Evolutionary conservation across 2,888 invertebrate species (phyloP).

Genomic region (Drosophila rellima): DNA sequence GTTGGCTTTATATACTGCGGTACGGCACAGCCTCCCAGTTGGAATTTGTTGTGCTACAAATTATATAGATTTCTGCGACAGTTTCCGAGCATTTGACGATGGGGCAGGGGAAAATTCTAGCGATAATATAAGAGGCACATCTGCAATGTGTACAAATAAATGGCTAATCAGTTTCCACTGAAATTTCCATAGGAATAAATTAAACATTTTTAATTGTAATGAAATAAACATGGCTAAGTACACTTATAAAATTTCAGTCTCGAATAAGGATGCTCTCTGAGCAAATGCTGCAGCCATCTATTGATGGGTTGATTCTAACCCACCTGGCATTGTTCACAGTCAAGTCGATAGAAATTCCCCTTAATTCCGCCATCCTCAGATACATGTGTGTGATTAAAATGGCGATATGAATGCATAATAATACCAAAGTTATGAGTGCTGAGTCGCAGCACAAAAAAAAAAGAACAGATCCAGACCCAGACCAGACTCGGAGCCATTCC

Average conservation of each 20-base stretch:
- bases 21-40: conserved; percentile 45
- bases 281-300: conserved; percentile 34
- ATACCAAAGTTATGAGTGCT: conserved; percentile 71
- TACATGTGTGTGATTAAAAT: conserved; percentile 75
- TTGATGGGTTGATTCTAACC: conserved; percentile 4
- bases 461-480: conserved; percentile 8
- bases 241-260: neutral
- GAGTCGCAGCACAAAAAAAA: conserved; percentile 23
- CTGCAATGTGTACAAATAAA: conserved; percentile 3
- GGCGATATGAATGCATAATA: conserved; percentile 81
- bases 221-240: neutral
- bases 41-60: conserved; percentile 73
- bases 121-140: neutral
- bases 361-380: conserved; percentile 58
- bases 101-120: neutral
- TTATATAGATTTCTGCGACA: conserved; percentile 72
- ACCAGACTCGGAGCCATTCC: conserved; percentile 3
- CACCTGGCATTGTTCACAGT: conserved; percentile 3
- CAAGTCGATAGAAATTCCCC: conserved; percentile 34
- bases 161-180: neutral
- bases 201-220: neutral
- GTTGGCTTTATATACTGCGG: conserved; percentile 63
- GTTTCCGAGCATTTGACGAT: neutral
- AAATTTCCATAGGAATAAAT: neutral
- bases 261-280: neutral